Evolutionary conservation across 2,113 vertebrate genomes (phyloP).

Genomic region (Poeciliopsis retropinna): DNA sequence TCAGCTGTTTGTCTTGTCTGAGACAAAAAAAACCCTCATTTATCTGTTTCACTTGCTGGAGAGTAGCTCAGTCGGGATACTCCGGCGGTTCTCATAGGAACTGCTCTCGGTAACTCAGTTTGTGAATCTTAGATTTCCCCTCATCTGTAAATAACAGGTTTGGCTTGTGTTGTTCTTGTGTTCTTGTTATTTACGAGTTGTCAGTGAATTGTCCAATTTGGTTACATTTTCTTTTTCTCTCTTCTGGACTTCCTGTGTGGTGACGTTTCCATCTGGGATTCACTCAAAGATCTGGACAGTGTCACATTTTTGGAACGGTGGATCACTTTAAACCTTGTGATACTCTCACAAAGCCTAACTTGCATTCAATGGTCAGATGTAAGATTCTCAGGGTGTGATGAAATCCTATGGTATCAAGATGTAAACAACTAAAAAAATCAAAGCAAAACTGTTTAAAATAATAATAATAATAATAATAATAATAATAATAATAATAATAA

Average conservation of each 20-base stretch:
- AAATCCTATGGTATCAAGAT: neutral
- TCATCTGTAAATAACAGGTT: conserved; percentile 74
- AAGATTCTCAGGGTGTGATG: neutral
- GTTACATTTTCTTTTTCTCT: conserved; percentile 24
- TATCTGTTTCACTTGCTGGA: conserved; percentile 33
- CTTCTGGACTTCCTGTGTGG: conserved; percentile 44
- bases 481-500: neutral
- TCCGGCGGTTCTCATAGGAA: conserved; percentile 25
- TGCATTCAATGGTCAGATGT: conserved; percentile 15
- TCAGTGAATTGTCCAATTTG: conserved; percentile 69
- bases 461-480: neutral
- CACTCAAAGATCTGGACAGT: conserved; percentile 13
- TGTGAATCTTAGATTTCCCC: conserved; percentile 42
- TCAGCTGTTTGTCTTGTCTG: conserved; percentile 38
- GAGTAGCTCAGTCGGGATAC: conserved; percentile 34
- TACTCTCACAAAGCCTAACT: neutral
- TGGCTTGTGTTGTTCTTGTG: conserved; percentile 67
- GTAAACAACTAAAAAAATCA: neutral
- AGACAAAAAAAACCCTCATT: conserved; percentile 25
- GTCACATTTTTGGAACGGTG: conserved; percentile 12
- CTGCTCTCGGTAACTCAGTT: conserved; percentile 30
- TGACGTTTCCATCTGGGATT: conserved; percentile 35
- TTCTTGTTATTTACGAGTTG: conserved; percentile 71
- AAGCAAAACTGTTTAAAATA: neutral
- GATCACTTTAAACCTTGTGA: neutral